These are phyloP conservation scores for Rhimphoctona megacephalus DNA, from an alignment of 2,888 invertebrate genomes.

Conservation along the genomic window DNA sequence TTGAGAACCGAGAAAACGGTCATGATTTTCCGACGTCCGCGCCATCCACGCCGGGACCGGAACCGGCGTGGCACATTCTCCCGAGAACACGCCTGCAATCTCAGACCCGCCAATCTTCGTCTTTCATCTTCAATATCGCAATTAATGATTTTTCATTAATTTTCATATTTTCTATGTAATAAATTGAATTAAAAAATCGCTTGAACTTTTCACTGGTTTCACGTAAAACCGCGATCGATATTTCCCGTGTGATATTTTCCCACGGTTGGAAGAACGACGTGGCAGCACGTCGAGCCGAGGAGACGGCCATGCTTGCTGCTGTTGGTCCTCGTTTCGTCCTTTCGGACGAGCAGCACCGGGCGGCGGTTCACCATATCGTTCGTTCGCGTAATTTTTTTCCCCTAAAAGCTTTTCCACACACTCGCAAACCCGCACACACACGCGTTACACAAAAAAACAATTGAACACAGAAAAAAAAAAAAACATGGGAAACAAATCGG, in stretches of 20 bases:
- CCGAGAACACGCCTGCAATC: slow-evolving; percentile 46
- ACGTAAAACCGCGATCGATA: slow-evolving; percentile 41
- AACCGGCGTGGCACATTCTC: slow-evolving; percentile 63
- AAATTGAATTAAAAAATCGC: not conserved
- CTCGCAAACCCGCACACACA: not conserved
- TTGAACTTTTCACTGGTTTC: slow-evolving; percentile 7
- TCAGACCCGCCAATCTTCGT: slow-evolving; percentile 11
- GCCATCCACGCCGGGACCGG: slow-evolving; percentile 58
- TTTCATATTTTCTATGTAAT: not conserved
- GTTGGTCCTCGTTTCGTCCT: slow-evolving; percentile 66
- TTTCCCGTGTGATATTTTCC: slow-evolving; percentile 44
- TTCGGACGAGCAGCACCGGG: slow-evolving; percentile 61
- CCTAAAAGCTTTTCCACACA: not conserved
- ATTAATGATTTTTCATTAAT: not conserved
- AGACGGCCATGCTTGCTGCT: slow-evolving; percentile 75
- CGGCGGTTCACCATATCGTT: slow-evolving; percentile 66
- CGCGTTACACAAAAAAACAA: not conserved
- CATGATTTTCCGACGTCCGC: slow-evolving; percentile 31
- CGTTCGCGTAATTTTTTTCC: slow-evolving; percentile 19
- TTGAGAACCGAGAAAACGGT: not conserved
- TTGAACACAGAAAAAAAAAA: not conserved
- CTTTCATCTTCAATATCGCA: not conserved
- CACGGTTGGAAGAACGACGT: slow-evolving; percentile 60
- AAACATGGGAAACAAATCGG: not conserved
- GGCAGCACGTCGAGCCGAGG: slow-evolving; percentile 64